These are phyloP conservation scores for Halichoerus grypus DNA, from an alignment of 2,113 vertebrate species.

Conservation along the genomic window DNA sequence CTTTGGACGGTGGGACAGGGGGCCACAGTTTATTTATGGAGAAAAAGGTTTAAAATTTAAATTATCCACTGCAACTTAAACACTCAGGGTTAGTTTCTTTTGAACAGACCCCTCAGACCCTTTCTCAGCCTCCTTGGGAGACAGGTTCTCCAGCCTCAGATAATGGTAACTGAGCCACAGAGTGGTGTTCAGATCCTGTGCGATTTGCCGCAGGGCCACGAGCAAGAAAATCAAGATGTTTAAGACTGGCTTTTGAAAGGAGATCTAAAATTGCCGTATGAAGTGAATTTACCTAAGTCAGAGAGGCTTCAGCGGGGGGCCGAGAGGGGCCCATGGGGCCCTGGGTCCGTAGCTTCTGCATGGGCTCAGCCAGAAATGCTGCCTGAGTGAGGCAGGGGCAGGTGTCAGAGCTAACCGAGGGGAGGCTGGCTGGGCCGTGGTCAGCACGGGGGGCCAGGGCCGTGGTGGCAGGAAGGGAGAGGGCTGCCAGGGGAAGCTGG, in stretches of 20 bases:
- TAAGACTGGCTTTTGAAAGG: not conserved
- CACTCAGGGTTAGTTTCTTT: not conserved
- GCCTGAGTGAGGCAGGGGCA: not conserved
- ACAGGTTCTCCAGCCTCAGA: not conserved
- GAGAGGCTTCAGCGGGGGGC: not conserved
- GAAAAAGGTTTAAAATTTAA: not conserved
- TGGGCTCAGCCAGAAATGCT: accelerated
- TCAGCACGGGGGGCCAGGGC: not conserved
- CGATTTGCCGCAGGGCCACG: not conserved
- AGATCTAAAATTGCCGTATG: not conserved
- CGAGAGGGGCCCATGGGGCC: not conserved
- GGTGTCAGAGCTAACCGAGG: accelerated
- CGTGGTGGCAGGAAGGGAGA: not conserved
- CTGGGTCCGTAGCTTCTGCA: not conserved
- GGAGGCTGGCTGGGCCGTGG: not conserved
- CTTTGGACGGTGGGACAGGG: accelerated
- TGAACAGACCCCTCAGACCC: not conserved
- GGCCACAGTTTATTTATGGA: not conserved
- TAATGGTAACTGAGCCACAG: not conserved
- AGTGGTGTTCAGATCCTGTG: not conserved
- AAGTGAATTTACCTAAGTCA: not conserved
- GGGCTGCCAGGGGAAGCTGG: not conserved
- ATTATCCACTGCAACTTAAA: not conserved
- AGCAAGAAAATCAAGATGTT: not conserved
- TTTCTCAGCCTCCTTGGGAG: not conserved